Percentiles rank a stretch among this genome's conserved stretches.
phyloP scores from a whole-genome alignment of 1,140 invertebrate species.

The Drosophila takahashii region DNA sequence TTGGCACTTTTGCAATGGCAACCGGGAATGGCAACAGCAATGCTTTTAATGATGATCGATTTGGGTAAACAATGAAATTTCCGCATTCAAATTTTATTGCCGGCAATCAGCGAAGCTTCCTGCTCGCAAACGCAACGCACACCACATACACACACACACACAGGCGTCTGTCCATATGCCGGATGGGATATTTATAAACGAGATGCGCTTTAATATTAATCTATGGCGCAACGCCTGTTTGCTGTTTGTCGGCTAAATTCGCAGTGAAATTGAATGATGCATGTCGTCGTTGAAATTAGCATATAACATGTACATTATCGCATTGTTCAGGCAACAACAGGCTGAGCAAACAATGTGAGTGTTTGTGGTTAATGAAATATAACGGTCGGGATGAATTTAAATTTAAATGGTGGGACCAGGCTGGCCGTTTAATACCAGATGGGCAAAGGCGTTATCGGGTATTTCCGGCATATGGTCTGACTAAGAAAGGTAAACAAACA shows the following conservation, averaged over 20 bases:
- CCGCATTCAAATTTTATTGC: constrained; percentile 81
- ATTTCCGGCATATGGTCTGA: constrained; percentile 24
- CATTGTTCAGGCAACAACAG: constrained; percentile 2
- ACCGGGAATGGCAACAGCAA: constrained; percentile 48
- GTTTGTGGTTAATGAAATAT: background rate
- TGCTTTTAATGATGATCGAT: constrained; percentile 81
- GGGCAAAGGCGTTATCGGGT: background rate
- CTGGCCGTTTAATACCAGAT: constrained; percentile 20
- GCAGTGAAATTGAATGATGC: constrained; percentile 57
- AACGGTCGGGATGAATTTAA: constrained; percentile 3
- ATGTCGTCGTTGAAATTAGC: constrained; percentile 31
- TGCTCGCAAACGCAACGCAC: constrained; percentile 21
- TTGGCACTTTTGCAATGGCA: constrained; percentile 68
- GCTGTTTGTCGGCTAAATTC: constrained; percentile 63
- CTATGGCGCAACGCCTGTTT: constrained; percentile 61
- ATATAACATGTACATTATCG: constrained; percentile 36
- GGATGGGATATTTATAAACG: constrained; percentile 25
- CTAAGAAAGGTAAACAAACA: constrained; percentile 45
- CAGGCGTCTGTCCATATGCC: constrained; percentile 23
- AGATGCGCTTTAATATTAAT: constrained; percentile 50
- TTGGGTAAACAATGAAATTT: constrained; percentile 82
- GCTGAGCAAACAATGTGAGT: constrained; percentile 6
- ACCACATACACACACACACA: constrained; percentile 4
- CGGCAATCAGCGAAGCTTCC: constrained; percentile 68
- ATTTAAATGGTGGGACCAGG: constrained; percentile 11